Evolutionary conservation across 2,113 vertebrate species (phyloP).

Genomic region (Alaudala cheleensis): DNA sequence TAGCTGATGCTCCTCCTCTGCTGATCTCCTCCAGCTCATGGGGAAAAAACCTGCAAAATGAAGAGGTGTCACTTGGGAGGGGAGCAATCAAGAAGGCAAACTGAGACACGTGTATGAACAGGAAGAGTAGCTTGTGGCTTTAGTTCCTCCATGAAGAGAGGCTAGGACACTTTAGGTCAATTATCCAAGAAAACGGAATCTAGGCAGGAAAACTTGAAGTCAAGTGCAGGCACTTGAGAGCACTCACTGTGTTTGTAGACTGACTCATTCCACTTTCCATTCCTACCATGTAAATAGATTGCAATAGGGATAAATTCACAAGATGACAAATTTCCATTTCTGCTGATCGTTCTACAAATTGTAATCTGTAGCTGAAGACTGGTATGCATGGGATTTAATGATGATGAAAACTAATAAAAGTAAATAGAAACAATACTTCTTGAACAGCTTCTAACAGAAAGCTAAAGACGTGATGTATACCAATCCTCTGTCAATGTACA

Average conservation of each 20-base stretch:
- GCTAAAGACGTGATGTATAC: rapidly evolving
- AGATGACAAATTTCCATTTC: neutral
- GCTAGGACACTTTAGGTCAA: neutral
- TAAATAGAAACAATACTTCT: neutral
- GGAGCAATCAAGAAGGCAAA: neutral
- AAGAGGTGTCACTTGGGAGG: neutral
- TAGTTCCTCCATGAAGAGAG: neutral
- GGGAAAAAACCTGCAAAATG: neutral
- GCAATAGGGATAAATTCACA: neutral
- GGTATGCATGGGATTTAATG: neutral
- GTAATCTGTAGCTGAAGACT: neutral
- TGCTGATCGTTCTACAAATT: neutral
- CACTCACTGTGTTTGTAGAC: neutral
- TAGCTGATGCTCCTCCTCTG: neutral
- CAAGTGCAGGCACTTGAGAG: neutral
- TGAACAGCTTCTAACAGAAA: neutral
- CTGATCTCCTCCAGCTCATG: neutral
- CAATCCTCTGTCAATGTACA: neutral
- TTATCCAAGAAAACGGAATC: neutral
- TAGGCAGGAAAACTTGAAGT: neutral
- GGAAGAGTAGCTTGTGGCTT: neutral
- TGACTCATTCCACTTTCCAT: neutral
- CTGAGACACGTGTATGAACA: neutral
- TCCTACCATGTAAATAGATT: rapidly evolving
- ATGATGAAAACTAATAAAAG: neutral